These are phyloP conservation scores for Sebastes nivosus DNA, from an alignment of 2,797 vertebrate species.

Conservation along the genomic window DNA sequence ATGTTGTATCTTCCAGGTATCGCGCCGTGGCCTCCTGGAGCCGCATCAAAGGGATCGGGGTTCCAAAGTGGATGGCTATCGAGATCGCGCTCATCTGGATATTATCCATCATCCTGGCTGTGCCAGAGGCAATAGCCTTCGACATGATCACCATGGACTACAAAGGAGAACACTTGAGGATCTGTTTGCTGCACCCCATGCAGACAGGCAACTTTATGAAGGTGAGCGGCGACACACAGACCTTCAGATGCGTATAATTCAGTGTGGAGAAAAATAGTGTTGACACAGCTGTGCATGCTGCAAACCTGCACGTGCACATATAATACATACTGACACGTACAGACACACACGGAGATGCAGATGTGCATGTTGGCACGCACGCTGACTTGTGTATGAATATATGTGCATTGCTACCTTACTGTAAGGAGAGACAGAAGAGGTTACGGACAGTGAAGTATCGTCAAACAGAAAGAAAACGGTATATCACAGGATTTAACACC, in stretches of 20 bases:
- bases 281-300: slow-evolving; percentile 44
- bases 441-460: neutral
- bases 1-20: slow-evolving; percentile 81
- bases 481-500: neutral
- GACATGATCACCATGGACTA: slow-evolving; percentile 91
- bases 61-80: slow-evolving; percentile 93
- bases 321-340: neutral
- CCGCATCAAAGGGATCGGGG: slow-evolving; percentile 93
- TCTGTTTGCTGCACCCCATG: slow-evolving; percentile 90
- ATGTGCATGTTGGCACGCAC: slow-evolving; percentile 2
- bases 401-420: neutral
- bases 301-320: neutral
- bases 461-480: neutral
- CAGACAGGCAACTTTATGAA: slow-evolving; percentile 91
- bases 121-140: slow-evolving; percentile 93
- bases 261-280: neutral
- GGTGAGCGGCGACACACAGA: slow-evolving; percentile 77
- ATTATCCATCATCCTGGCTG: slow-evolving; percentile 89
- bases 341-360: neutral
- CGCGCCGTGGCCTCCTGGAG: slow-evolving; percentile 96
- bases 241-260: neutral
- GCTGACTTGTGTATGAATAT: neutral
- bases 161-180: slow-evolving; percentile 86
- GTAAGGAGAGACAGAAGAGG: neutral
- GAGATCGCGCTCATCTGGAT: slow-evolving; percentile 96